Conservation (phyloP, 1,140 invertebrate species). For the Coboldia fuscipes region DNA sequence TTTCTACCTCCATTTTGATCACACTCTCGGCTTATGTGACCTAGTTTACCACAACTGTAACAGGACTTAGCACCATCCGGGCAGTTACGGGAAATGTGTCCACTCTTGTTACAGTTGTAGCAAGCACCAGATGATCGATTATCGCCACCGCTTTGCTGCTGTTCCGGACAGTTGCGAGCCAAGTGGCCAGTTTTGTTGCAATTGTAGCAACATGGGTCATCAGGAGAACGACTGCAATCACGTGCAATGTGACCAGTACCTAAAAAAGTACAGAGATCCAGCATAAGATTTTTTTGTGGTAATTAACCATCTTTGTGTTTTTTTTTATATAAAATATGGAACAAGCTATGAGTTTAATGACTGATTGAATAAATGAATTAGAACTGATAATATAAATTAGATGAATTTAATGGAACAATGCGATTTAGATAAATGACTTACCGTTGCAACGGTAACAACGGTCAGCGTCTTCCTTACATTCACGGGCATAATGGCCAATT, state of each 20-base stretch:
- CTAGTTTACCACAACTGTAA: slow-evolving; percentile 72
- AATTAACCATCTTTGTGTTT: background rate
- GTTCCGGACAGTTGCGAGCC: slow-evolving; percentile 59
- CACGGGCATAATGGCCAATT: slow-evolving; percentile 77
- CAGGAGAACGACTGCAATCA: slow-evolving; percentile 63
- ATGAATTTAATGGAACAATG: no score
- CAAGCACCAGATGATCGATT: slow-evolving; percentile 30
- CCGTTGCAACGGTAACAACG: slow-evolving; percentile 60
- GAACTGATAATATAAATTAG: no score
- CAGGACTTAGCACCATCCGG: slow-evolving; percentile 65
- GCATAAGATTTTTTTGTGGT: background rate
- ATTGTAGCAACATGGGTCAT: slow-evolving; percentile 64
- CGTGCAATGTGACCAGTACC: slow-evolving; percentile 74
- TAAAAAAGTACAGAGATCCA: slow-evolving; percentile 9
- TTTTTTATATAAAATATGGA: background rate
- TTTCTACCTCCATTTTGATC: slow-evolving; percentile 36
- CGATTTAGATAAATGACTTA: background rate
- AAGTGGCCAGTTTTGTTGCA: slow-evolving; percentile 79
- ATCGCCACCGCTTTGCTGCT: slow-evolving; percentile 25
- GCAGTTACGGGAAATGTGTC: slow-evolving; percentile 77
- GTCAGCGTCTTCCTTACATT: slow-evolving; percentile 71
- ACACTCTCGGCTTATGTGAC: slow-evolving; percentile 78
- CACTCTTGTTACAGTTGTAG: slow-evolving; percentile 75
- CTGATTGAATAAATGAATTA: background rate
- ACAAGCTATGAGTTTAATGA: background rate